A percentile compares a stretch with the other conserved stretches of the same genome.
Conservation (phyloP, 2,888 invertebrate species). For the Mythimna vitellina region DNA sequence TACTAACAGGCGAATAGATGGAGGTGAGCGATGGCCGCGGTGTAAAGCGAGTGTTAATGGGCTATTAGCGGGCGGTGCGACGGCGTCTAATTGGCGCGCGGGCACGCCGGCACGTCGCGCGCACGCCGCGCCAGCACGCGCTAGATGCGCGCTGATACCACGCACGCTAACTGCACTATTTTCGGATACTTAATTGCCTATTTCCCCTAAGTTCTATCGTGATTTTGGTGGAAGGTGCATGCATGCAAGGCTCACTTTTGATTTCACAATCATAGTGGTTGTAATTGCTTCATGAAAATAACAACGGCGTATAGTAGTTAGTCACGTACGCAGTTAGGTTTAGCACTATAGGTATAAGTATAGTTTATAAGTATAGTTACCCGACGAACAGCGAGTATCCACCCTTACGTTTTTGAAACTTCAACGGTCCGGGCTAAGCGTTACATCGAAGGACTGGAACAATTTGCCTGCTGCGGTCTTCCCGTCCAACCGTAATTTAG, state of each 20-base stretch:
- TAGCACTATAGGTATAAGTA: no score
- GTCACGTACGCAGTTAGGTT: no score
- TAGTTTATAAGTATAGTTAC: no score
- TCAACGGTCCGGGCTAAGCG: no score
- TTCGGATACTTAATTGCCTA: slow-evolving; percentile 70
- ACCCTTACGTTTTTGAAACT: no score
- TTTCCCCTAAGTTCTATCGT: slow-evolving; percentile 56
- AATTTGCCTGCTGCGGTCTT: no score
- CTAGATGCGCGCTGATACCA: slow-evolving; percentile 79
- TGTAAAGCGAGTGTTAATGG: slow-evolving; percentile 88
- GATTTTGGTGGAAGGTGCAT: slow-evolving; percentile 35
- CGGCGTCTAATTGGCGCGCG: slow-evolving; percentile 83
- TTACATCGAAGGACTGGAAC: no score
- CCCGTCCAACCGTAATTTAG: no score
- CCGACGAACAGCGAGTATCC: no score
- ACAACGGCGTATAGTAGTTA: no score
- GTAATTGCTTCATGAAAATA: neutral
- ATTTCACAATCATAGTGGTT: neutral
- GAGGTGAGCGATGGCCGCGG: slow-evolving; percentile 78
- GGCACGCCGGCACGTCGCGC: slow-evolving; percentile 72
- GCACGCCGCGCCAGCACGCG: slow-evolving; percentile 70
- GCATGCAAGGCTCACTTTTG: neutral
- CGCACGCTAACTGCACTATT: slow-evolving; percentile 81
- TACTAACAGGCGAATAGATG: slow-evolving; percentile 75
- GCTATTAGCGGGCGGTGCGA: slow-evolving; percentile 82